Conservation (phyloP, 1,140 invertebrate species). For the Bicyclus anynana region DNA sequence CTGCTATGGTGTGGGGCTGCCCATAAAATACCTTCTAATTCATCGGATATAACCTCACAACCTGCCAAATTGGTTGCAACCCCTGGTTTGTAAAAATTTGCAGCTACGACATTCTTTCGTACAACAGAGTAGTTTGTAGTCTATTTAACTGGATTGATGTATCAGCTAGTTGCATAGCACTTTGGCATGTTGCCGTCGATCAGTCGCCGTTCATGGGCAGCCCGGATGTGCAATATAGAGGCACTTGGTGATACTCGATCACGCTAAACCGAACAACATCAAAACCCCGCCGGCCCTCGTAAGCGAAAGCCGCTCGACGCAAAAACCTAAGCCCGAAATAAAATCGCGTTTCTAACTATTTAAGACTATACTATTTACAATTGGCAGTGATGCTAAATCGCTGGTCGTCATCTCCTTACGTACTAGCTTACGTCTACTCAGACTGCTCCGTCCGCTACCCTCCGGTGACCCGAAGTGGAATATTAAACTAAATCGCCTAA, state of each 20-base stretch:
- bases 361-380: conserved; percentile 48
- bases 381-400: conserved; percentile 65
- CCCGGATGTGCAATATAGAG: conserved; percentile 22
- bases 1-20: conserved; percentile 37
- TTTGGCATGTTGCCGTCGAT: too few relatives aligned
- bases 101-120: too few relatives aligned
- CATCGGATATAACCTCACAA: background rate
- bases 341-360: conserved; percentile 28
- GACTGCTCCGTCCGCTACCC: conserved; percentile 46
- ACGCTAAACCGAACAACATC: conserved; percentile 21
- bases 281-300: conserved; percentile 24
- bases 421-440: conserved; percentile 52
- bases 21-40: background rate
- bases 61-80: background rate
- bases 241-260: conserved; percentile 52
- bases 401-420: conserved; percentile 57
- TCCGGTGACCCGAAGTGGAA: conserved; percentile 20
- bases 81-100: background rate
- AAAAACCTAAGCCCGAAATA: conserved; percentile 34
- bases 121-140: too few relatives aligned
- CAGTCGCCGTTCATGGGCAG: background rate
- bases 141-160: too few relatives aligned
- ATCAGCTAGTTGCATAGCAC: too few relatives aligned
- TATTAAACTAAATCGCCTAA: conserved; percentile 40
- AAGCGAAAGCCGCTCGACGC: conserved; percentile 35